Base-by-base conservation (phyloP, 2,113 vertebrate species). In the Psilopsiagon aymara region DNA sequence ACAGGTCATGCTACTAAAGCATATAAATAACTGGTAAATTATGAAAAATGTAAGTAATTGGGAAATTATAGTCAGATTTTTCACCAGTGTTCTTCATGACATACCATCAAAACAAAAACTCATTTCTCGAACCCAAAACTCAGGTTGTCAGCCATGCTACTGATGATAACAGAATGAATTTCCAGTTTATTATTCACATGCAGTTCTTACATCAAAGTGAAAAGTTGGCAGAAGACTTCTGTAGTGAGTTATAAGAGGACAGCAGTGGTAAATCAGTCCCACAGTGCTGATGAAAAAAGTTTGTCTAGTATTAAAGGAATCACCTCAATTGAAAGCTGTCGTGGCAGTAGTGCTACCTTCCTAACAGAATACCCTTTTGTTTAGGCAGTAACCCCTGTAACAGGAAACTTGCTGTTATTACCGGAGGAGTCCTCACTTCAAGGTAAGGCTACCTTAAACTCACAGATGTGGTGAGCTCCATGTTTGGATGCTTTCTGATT, bases 361-460 rank as follows among this genome's bases (percentile, higher is more conserved):
- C 49, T 94, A 92, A 94, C 35, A 64, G 49, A 69, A 68, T 82
- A 27, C 13, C 10, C 29, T 89, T 76, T 43, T 70, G 44, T 82
- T 74, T 46, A 97, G 97, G 69, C n/a, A 64, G 35, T n/a, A 41
- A n/a, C 51, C 27, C 16, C 53, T 76, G 41, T 53, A 93, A 77
- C 43, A 41, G 90, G 79, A 68, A 74, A 71, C 35, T 47, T 53
- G 37, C 47, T 74, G 66, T 43, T 83, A 39, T 55, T 82, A 64
- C 27, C 46, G 62, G 67, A 86, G 20, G 39, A 82, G 59, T 78
- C 66, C 47, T 62, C 64, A 21, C 53, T 68, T 86, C 51, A 89
- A 94, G 96, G 96, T 97, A 93, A 95, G 88, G 60, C 28, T 41
- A 8, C 53, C 17, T 70, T 55, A 70, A 85, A 24, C 28, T 77